Conservation (phyloP, 2,888 invertebrate genomes). For the Pteria penguin region DNA sequence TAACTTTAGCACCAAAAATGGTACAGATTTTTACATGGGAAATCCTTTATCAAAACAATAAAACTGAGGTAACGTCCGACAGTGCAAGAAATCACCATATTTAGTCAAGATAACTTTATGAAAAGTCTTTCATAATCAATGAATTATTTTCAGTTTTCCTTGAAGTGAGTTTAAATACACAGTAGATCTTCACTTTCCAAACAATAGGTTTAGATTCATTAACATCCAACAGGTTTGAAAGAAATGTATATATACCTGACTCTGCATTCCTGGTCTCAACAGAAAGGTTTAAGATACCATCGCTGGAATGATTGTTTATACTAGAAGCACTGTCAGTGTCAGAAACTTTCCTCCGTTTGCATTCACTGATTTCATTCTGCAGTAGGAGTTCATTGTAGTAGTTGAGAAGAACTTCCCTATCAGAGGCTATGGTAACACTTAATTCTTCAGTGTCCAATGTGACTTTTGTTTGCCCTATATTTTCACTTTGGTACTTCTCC, state of each 20-base stretch:
- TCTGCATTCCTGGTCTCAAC: conserved; percentile 41
- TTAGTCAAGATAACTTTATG: no score
- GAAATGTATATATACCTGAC: conserved; percentile 21
- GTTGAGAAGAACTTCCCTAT: conserved; percentile 36
- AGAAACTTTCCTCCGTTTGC: conserved; percentile 33
- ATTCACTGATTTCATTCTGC: conserved; percentile 33
- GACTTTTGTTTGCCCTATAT: no score
- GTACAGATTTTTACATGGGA: no score
- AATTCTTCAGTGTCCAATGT: no score
- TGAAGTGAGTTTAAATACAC: no score
- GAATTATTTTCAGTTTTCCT: no score
- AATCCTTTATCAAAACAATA: no score
- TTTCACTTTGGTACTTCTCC: no score
- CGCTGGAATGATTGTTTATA: not conserved
- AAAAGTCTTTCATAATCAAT: no score
- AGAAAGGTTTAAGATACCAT: conserved; percentile 20
- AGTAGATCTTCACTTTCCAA: not conserved
- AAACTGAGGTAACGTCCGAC: no score
- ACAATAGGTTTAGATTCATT: not conserved
- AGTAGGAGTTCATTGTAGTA: conserved; percentile 40
- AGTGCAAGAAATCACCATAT: no score
- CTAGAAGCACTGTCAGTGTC: conserved; percentile 10
- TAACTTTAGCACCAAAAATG: no score
- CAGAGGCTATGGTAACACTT: conserved; percentile 8
- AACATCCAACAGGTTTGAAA: not conserved